These are phyloP conservation scores for Crossocerus cetratus DNA, from an alignment of 2,888 invertebrate genomes.

Conservation along the genomic window DNA sequence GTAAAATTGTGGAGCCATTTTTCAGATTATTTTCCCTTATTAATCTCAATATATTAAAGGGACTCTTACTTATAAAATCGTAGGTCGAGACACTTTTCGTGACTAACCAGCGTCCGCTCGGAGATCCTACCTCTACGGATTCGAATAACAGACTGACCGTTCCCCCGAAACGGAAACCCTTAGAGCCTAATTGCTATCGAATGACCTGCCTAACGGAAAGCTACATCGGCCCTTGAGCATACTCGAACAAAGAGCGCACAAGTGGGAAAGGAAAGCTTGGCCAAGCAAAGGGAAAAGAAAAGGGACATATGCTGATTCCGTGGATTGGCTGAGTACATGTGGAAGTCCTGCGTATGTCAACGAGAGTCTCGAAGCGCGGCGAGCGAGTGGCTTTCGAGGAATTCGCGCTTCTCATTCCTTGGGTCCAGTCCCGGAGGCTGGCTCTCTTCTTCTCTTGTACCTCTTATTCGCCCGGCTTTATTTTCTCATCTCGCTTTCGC, in stretches of 20 bases:
- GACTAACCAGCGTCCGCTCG: too few species aligned
- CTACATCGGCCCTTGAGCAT: conserved; percentile 10
- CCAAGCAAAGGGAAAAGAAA: conserved; percentile 29
- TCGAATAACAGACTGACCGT: too few species aligned
- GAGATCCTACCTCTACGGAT: too few species aligned
- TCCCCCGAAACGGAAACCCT: too few species aligned
- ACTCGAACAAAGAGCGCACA: too few species aligned
- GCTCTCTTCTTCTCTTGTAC: conserved; percentile 7
- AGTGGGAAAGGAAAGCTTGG: conserved; percentile 28
- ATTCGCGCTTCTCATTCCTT: conserved; percentile 14
- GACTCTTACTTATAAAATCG: too few species aligned
- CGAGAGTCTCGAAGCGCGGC: conserved; percentile 31
- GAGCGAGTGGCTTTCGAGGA: conserved; percentile 34
- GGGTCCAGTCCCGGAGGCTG: conserved; percentile 3
- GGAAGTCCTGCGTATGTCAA: conserved; percentile 48
- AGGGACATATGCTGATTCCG: conserved; percentile 30
- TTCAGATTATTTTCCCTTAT: too few species aligned
- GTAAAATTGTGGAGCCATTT: too few species aligned
- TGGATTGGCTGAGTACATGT: conserved; percentile 32
- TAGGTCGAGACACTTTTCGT: too few species aligned
- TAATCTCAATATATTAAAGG: too few species aligned
- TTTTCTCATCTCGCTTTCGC: conserved; percentile 9
- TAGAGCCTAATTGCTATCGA: neutral
- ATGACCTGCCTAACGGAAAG: neutral
- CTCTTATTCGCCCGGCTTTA: conserved; percentile 12